Percentiles rank a stretch among this genome's conserved stretches.
These are phyloP conservation scores for Chiloscyllium plagiosum DNA, from an alignment of 2,113 vertebrate genomes.

Conservation along the genomic window DNA sequence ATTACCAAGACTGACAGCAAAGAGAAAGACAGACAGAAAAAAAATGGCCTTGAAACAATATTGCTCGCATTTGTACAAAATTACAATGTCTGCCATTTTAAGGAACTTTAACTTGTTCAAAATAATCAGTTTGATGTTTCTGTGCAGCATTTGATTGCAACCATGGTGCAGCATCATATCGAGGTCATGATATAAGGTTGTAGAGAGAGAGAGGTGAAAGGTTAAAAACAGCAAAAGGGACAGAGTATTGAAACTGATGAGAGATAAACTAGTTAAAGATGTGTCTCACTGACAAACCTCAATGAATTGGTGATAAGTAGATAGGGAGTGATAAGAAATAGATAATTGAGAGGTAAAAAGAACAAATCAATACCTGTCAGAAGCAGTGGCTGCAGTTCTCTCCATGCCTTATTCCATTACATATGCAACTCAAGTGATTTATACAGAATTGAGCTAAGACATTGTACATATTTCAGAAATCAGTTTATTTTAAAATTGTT, in stretches of 20 bases:
- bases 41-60: background rate
- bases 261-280: background rate
- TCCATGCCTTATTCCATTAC: background rate
- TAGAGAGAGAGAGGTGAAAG: background rate
- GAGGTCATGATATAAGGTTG: background rate
- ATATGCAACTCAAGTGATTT: background rate
- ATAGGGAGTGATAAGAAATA: background rate
- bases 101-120: background rate
- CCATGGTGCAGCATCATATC: background rate
- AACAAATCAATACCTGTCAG: background rate
- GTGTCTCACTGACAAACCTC: background rate
- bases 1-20: background rate
- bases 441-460: background rate
- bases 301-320: background rate
- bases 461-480: background rate
- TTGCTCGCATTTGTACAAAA: background rate
- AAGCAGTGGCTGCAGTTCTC: background rate
- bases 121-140: background rate
- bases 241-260: background rate
- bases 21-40: background rate
- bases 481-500: background rate
- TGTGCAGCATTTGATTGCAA: background rate
- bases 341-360: background rate
- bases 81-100: background rate
- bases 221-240: background rate